A percentile compares a stretch with the other conserved stretches of the same genome.
Evolutionary conservation across 2,888 invertebrate genomes (phyloP).

Genomic region (Slavum lentiscoides): DNA sequence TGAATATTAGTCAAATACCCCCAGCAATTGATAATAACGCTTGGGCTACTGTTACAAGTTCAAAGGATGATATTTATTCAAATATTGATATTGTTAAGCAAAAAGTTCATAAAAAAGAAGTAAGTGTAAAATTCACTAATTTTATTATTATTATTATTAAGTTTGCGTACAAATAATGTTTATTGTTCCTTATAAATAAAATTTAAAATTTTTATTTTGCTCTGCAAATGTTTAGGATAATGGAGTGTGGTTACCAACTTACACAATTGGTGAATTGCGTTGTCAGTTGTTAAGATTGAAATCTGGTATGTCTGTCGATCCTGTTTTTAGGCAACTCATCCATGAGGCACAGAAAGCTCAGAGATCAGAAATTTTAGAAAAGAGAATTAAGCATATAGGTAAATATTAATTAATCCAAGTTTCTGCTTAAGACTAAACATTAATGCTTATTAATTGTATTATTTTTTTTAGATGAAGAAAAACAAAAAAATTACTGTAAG

Average conservation of each 20-base stretch:
- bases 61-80: neutral
- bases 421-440: neutral
- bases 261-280: slow-evolving; percentile 17
- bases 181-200: too few species aligned
- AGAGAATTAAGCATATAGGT: slow-evolving; percentile 15
- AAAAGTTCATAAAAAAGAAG: slow-evolving; percentile 11
- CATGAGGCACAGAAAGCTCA: neutral
- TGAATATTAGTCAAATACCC: slow-evolving; percentile 33
- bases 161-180: too few species aligned
- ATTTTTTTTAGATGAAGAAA: slow-evolving; percentile 16
- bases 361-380: slow-evolving; percentile 16
- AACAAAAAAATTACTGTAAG: slow-evolving; percentile 11
- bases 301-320: slow-evolving; percentile 15
- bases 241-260: slow-evolving; percentile 26
- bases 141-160: too few species aligned
- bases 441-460: neutral
- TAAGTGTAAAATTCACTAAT: neutral
- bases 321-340: slow-evolving; percentile 8
- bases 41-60: neutral
- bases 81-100: slow-evolving; percentile 10
- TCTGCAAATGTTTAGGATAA: neutral
- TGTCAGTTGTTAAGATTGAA: slow-evolving; percentile 19
- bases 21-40: neutral
- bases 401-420: neutral
- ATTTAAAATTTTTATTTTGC: neutral